A percentile compares a stretch with the other conserved stretches of the same genome.
phyloP scores from a whole-genome alignment of 2,113 vertebrate species.

The Pedionomus torquatus region DNA sequence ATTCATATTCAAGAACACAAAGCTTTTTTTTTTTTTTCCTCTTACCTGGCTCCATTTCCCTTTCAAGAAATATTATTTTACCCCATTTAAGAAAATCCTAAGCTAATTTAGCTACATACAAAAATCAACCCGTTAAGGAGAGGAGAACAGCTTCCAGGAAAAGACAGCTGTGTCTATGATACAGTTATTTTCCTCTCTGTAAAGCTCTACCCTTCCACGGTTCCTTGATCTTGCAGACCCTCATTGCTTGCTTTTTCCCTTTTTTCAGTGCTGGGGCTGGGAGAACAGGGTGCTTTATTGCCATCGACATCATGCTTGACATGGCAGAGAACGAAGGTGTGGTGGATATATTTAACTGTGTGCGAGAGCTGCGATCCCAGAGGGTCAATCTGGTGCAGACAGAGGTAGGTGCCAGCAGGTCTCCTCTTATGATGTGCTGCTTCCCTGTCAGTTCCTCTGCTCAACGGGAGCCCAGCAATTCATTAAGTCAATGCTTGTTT shows the following conservation, averaged over 20 bases:
- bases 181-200: background rate
- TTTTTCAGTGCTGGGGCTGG: slow-evolving; percentile 89
- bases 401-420: slow-evolving; percentile 80
- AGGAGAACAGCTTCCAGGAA: background rate
- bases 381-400: slow-evolving; percentile 98
- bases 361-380: slow-evolving; percentile 94
- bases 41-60: background rate
- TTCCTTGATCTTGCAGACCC: background rate
- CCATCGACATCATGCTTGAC: slow-evolving; percentile 98
- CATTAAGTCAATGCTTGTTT: background rate
- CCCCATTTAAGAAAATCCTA: background rate
- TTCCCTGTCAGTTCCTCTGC: background rate
- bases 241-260: background rate
- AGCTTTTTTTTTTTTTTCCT: background rate
- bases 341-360: slow-evolving; percentile 98
- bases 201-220: background rate
- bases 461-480: background rate
- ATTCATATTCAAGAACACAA: background rate
- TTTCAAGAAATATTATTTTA: background rate
- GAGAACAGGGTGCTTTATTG: slow-evolving; percentile 95
- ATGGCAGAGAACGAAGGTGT: slow-evolving; percentile 98
- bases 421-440: background rate
- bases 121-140: background rate
- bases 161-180: background rate
- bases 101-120: background rate